phyloP scores from a whole-genome alignment of 53 echinoderm and acorn worm genomes.

The Holothuria leucospilota region DNA sequence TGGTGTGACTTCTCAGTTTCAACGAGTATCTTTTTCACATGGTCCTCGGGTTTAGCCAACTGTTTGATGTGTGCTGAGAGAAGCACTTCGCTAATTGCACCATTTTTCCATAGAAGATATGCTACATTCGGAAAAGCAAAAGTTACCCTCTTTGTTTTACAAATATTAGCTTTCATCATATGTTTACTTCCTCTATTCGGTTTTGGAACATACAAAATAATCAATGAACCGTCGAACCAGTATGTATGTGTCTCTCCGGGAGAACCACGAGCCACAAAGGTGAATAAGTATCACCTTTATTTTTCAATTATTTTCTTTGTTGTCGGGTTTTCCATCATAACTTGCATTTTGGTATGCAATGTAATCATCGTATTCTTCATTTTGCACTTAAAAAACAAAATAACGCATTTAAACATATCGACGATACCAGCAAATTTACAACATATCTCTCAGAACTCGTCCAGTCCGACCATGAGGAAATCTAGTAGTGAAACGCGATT shows the following conservation, averaged over 20 bases:
- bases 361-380: conserved; percentile 33
- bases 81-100: conserved; percentile 13
- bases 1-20: neutral
- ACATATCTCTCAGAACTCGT: no score
- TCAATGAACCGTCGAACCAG: neutral
- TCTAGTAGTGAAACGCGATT: conserved; percentile 58
- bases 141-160: neutral
- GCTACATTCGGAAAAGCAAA: conserved; percentile 13
- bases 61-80: conserved; percentile 29
- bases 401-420: conserved; percentile 14
- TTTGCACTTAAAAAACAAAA: conserved; percentile 9
- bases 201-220: conserved; percentile 1
- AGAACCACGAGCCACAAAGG: neutral
- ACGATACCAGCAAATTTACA: neutral
- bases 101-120: conserved; percentile 11
- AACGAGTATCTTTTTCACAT: conserved; percentile 19
- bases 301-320: conserved; percentile 27
- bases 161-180: neutral
- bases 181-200: conserved; percentile 23
- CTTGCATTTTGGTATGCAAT: conserved; percentile 5
- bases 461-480: neutral
- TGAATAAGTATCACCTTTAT: conserved; percentile 1
- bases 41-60: conserved; percentile 22
- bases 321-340: conserved; percentile 26
- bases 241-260: conserved; percentile 14